Evolutionary conservation across 2,888 invertebrate genomes (phyloP), one percentile per base, ranked within the genome.

Genomic region (Agrypnus murinus): DNA sequence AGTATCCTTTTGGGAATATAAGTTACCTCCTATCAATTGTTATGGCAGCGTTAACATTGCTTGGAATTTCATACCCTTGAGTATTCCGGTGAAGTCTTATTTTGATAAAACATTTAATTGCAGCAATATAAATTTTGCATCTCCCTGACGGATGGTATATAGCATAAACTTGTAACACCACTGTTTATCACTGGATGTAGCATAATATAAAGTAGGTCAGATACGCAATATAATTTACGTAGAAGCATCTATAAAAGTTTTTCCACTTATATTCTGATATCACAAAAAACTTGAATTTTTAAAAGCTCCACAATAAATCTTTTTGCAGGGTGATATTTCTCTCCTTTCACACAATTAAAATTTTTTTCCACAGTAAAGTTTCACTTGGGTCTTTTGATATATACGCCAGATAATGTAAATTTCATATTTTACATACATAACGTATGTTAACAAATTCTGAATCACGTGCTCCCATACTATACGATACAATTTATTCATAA

Each of bases 1-100:
- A 64, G 64, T 69, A 58, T 64, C 69, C 69, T 58, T 69, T 69
- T 64, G 69, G 69, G 69, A 64, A 36, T 64, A 69, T 69, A 69
- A 63, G 48, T 69, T 64, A 69, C 64, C 69, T 64, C 58, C 69
- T 69, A 69, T 69, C 69, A 69, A 69, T 69, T 69, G 69, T 69
- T 69, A 64, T 58, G 45, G 58, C 59, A 40, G 63, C 69, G 69
- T 69, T 69, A 69, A 64, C 69, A 63, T 58, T 64, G 58, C 58
- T 58, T 58, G 58, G 55, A 63, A 58, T 69, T 69, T 69, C 43
- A 69, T 50, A 34, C 62, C 50, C 64, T 48, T 45, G 48, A 64
- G 63, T 48, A 32, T 58, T 69, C 58, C 45, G 15, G 19, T 25
- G 38, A 12, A 32, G 15, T 46, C 38, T 69, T 63, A 45, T 62